A percentile compares a stretch with the other conserved stretches of the same genome.
phyloP scores from a whole-genome alignment of 2,797 vertebrate genomes.

The Alca torda region DNA sequence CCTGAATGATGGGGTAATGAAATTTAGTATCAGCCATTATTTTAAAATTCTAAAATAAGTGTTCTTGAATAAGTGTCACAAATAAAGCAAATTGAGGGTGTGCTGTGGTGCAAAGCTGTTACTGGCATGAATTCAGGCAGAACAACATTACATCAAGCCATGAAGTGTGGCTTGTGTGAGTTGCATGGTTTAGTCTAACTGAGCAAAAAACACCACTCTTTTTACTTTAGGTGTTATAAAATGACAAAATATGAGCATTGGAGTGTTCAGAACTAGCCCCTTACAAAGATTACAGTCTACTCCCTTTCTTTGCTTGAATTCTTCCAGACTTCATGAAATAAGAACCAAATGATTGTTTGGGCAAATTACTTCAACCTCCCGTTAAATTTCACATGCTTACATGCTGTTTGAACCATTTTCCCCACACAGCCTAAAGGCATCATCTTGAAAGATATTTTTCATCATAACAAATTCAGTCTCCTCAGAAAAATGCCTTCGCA shows the following conservation, averaged over 20 bases:
- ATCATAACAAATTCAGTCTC: neutral
- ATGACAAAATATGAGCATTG: neutral
- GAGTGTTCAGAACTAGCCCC: neutral
- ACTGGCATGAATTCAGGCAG: neutral
- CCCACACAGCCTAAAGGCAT: neutral
- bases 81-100: neutral
- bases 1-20: neutral
- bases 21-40: neutral
- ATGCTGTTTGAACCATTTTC: neutral
- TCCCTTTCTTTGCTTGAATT: neutral
- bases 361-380: neutral
- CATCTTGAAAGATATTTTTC: neutral
- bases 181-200: neutral
- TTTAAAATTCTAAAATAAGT: neutral
- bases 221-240: neutral
- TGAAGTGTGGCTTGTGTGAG: neutral
- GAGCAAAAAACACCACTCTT: neutral
- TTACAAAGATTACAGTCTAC: neutral
- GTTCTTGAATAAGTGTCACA: neutral
- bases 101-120: neutral
- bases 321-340: neutral
- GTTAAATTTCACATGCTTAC: neutral
- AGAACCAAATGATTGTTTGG: neutral
- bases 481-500: neutral
- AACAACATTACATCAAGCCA: neutral